phyloP scores from a whole-genome alignment of 2,113 vertebrate genomes.

The Apistogramma diplotaenia region DNA sequence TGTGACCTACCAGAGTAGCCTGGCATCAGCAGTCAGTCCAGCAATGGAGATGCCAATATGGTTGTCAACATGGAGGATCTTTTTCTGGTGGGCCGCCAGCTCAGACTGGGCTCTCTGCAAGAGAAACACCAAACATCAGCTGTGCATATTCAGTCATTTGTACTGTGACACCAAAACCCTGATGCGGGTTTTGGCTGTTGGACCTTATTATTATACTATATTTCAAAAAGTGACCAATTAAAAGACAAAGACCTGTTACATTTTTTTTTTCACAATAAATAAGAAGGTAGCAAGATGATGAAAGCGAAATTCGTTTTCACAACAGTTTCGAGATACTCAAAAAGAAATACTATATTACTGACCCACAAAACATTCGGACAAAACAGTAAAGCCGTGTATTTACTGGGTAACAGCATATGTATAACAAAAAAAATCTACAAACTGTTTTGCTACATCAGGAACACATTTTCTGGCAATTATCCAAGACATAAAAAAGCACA shows the following conservation, averaged over 20 bases:
- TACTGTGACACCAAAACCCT: neutral
- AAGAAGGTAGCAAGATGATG: neutral
- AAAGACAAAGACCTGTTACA: neutral
- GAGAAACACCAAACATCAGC: neutral
- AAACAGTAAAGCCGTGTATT: neutral
- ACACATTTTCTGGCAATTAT: neutral
- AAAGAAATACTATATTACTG: neutral
- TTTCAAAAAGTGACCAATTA: neutral
- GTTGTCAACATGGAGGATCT: constrained; percentile 98
- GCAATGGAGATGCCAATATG: constrained; percentile 98
- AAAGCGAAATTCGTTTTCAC: neutral
- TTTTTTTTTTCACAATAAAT: too few relatives aligned
- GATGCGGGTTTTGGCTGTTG: neutral
- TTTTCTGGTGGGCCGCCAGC: constrained; percentile 98
- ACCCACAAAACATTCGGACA: neutral
- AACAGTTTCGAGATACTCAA: neutral
- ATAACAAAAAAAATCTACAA: neutral
- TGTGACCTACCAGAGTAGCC: constrained; percentile 88
- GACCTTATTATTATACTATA: neutral
- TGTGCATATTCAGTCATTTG: neutral
- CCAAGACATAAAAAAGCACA: neutral
- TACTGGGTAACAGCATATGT: neutral
- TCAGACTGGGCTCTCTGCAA: constrained; percentile 95
- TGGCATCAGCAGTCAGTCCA: constrained; percentile 94
- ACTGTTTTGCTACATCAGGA: neutral